phyloP scores from a whole-genome alignment of 2,888 invertebrate species.

The Macrosiphum euphorbiae region DNA sequence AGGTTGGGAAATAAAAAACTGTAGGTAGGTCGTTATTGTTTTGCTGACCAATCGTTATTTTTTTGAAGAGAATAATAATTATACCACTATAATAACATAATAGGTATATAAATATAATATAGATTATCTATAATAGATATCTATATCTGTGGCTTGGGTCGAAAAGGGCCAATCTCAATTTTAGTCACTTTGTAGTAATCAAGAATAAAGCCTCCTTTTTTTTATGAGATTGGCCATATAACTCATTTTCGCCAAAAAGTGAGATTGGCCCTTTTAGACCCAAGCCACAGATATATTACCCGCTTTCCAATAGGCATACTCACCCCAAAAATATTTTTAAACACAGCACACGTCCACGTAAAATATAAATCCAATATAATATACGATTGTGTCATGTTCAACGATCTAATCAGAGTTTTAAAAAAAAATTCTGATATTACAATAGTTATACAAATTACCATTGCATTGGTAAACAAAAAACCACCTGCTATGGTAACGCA shows the following conservation, averaged over 20 bases:
- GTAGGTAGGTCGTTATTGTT: neutral
- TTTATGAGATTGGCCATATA: too few species aligned
- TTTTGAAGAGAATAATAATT: neutral
- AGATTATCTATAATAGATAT: neutral
- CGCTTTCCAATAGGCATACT: neutral
- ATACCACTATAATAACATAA: neutral
- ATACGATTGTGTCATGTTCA: neutral
- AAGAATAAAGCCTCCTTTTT: too few species aligned
- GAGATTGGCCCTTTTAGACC: too few species aligned
- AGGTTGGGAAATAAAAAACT: neutral
- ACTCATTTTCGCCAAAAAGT: too few species aligned
- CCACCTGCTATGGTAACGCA: too few species aligned
- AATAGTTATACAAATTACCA: neutral
- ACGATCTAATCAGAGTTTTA: neutral
- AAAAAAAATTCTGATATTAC: neutral
- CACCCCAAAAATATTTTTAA: neutral
- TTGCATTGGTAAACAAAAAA: neutral
- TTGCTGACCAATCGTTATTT: neutral
- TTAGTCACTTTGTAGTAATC: too few species aligned
- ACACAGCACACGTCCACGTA: neutral
- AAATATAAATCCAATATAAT: neutral
- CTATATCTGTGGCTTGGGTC: too few species aligned
- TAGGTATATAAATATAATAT: neutral
- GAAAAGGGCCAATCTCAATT: too few species aligned
- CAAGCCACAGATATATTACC: too few species aligned